These are phyloP conservation scores for Hypsopygia costalis DNA, from an alignment of 2,888 invertebrate genomes.

Conservation along the genomic window DNA sequence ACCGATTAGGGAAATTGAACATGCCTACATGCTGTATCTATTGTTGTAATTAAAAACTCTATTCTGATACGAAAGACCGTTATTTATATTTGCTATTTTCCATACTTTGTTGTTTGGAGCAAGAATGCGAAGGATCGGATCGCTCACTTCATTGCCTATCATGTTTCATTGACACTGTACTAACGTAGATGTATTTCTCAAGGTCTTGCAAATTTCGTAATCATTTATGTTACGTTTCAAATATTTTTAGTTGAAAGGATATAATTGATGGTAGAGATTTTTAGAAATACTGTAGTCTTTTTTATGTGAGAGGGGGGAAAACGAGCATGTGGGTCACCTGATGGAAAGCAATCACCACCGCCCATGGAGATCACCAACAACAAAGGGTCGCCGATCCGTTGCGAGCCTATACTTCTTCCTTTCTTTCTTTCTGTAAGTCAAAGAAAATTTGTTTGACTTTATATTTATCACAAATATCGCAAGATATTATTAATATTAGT, in stretches of 20 bases:
- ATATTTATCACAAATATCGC: too few species aligned
- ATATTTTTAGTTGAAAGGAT: not conserved
- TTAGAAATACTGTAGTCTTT: too few species aligned
- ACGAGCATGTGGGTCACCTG: too few species aligned
- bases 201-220: slow-evolving; percentile 5
- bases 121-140: slow-evolving; percentile 2
- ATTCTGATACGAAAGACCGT: not conserved
- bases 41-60: slow-evolving; percentile 44
- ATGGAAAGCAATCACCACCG: too few species aligned
- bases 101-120: not conserved
- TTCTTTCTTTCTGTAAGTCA: too few species aligned
- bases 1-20: slow-evolving; percentile 62
- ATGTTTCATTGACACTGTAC: slow-evolving; percentile 9
- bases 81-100: not conserved
- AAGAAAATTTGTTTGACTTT: too few species aligned
- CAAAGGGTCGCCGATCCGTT: too few species aligned
- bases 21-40: slow-evolving; percentile 39
- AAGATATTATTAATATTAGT: too few species aligned
- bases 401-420: too few species aligned
- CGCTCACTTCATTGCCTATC: slow-evolving; percentile 6
- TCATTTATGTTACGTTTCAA: slow-evolving; percentile 6
- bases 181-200: slow-evolving; percentile 6
- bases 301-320: too few species aligned
- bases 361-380: too few species aligned
- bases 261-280: too few species aligned